Percentiles rank a stretch among this genome's conserved stretches.
These are phyloP conservation scores for Gymnobelideus leadbeateri DNA, from an alignment of 2,113 vertebrate species.

Conservation along the genomic window DNA sequence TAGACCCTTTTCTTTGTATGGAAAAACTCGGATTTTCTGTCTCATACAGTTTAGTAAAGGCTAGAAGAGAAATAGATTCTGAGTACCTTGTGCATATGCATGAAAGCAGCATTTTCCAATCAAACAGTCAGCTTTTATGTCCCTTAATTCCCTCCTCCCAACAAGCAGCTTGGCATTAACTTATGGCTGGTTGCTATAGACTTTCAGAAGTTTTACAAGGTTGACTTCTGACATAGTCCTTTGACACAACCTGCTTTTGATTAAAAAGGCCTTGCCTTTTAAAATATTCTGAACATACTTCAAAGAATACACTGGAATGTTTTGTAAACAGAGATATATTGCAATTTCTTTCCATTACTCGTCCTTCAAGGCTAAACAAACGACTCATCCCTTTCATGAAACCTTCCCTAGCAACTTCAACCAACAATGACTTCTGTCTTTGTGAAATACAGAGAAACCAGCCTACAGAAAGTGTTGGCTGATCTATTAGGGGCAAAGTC, in stretches of 20 bases:
- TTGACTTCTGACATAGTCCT: constrained; percentile 9
- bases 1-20: not conserved
- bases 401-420: not conserved
- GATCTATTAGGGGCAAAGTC: not conserved
- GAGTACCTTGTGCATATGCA: not conserved
- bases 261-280: constrained; percentile 37
- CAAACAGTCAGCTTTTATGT: not conserved
- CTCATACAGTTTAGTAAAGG: not conserved
- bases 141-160: not conserved
- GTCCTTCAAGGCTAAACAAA: not conserved
- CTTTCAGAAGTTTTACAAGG: constrained; percentile 38
- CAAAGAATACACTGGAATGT: not conserved
- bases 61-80: constrained; percentile 32
- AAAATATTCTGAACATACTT: not conserved
- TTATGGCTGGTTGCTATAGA: constrained; percentile 20
- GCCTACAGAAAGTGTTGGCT: not conserved
- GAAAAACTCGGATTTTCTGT: not conserved
- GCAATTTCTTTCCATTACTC: not conserved
- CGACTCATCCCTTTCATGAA: not conserved
- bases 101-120: not conserved
- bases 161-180: constrained; percentile 19
- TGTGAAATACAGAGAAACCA: constrained; percentile 6
- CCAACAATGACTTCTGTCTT: not conserved
- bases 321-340: not conserved
- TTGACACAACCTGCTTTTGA: constrained; percentile 35